These are phyloP conservation scores for Colostygia pectinataria DNA, from an alignment of 2,888 invertebrate species.

Conservation along the genomic window DNA sequence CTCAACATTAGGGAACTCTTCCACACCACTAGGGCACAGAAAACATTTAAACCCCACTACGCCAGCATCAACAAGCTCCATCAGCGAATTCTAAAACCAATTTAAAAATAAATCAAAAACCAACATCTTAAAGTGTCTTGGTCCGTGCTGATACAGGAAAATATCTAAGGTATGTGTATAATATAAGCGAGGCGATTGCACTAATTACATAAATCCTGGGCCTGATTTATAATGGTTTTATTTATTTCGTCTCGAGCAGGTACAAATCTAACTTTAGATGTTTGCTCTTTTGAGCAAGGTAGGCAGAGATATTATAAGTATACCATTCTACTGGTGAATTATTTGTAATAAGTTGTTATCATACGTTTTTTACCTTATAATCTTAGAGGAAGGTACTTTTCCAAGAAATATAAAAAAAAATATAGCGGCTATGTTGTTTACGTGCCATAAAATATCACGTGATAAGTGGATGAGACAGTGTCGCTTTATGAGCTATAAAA, in stretches of 20 bases:
- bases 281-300: slow-evolving; percentile 2
- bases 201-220: slow-evolving; percentile 33
- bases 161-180: slow-evolving; percentile 16
- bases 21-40: slow-evolving; percentile 86
- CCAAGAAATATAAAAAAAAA: background rate
- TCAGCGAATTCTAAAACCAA: slow-evolving; percentile 78
- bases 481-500: slow-evolving; percentile 10
- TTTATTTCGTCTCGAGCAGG: slow-evolving; percentile 29
- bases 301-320: slow-evolving; percentile 10
- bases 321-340: background rate
- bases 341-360: too few relatives aligned
- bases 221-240: slow-evolving; percentile 28
- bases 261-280: slow-evolving; percentile 21
- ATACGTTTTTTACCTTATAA: too few relatives aligned
- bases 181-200: slow-evolving; percentile 18
- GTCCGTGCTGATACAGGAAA: slow-evolving; percentile 21
- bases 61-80: slow-evolving; percentile 83
- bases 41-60: slow-evolving; percentile 90
- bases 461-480: slow-evolving; percentile 3
- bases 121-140: slow-evolving; percentile 1
- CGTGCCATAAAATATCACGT: background rate
- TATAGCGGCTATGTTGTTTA: slow-evolving; percentile 1
- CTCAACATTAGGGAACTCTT: slow-evolving; percentile 86
- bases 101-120: slow-evolving; percentile 11
- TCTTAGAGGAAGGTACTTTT: background rate